Conservation (phyloP, 2,888 invertebrate species). For the Plusia festucae region DNA sequence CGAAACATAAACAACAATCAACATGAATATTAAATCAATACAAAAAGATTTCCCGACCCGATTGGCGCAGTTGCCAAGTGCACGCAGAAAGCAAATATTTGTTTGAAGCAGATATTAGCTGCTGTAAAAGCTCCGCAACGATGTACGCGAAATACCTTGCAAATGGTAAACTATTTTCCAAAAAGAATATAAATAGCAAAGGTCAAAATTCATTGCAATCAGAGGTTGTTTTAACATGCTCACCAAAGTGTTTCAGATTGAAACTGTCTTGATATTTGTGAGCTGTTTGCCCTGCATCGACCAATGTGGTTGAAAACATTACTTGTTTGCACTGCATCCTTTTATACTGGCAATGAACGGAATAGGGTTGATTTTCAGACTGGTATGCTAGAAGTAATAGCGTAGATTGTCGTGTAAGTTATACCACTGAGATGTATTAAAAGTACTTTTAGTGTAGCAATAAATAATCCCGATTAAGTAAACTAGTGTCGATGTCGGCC, state of each 20-base stretch:
- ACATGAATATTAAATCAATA: constrained; percentile 4
- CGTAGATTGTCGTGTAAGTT: neutral
- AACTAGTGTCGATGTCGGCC: constrained; percentile 43
- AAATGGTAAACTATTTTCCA: neutral
- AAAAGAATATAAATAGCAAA: neutral
- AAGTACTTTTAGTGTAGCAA: neutral
- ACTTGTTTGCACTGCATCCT: neutral
- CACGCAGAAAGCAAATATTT: constrained; percentile 1
- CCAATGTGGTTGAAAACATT: neutral
- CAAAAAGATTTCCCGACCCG: constrained; percentile 4
- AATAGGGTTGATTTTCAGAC: neutral
- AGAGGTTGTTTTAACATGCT: neutral
- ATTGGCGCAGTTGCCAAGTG: neutral
- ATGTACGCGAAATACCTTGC: neutral
- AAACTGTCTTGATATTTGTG: constrained; percentile 1
- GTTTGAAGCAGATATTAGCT: constrained; percentile 1
- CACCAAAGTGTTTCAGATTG: neutral
- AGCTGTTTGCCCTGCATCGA: neutral
- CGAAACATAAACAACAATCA: constrained; percentile 4
- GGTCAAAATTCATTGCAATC: neutral
- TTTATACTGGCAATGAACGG: neutral
- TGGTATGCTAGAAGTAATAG: too few relatives aligned
- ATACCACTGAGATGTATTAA: too few relatives aligned
- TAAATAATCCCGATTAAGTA: constrained; percentile 39
- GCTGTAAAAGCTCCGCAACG: neutral